A percentile compares a stretch with the other conserved stretches of the same genome.
Conservation (phyloP, 2,113 vertebrate species). For the Marcusenius ussheri region DNA sequence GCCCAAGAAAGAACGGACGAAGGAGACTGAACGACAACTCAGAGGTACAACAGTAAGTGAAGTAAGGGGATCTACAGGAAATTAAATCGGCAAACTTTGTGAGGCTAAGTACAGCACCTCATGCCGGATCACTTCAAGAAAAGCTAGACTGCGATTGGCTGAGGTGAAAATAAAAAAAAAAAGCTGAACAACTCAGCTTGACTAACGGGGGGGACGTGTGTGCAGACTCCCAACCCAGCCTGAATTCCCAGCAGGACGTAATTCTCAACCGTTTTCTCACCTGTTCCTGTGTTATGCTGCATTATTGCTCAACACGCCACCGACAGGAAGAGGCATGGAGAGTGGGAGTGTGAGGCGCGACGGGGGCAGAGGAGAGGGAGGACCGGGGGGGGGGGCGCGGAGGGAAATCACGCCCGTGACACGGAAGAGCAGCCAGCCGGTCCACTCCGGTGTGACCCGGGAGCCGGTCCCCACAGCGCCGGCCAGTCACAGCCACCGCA, state of each 20-base stretch:
- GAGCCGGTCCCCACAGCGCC: background rate
- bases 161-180: background rate
- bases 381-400: background rate
- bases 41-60: background rate
- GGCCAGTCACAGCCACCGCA: background rate
- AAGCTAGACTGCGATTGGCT: background rate
- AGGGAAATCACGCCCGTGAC: background rate
- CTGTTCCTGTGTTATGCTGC: background rate
- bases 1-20: background rate
- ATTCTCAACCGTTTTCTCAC: conserved; percentile 12
- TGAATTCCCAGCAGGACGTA: background rate
- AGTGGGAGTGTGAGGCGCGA: background rate
- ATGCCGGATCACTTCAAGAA: background rate
- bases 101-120: background rate
- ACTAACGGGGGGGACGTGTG: background rate
- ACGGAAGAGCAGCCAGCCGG: background rate
- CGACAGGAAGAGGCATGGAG: too few species aligned
- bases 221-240: background rate
- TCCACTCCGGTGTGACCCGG: background rate
- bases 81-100: background rate
- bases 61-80: background rate
- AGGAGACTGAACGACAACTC: background rate
- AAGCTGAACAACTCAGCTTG: background rate
- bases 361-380: background rate
- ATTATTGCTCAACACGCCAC: background rate